Conservation (phyloP, 2,797 vertebrate genomes). For the Halcyon chelicuti region DNA sequence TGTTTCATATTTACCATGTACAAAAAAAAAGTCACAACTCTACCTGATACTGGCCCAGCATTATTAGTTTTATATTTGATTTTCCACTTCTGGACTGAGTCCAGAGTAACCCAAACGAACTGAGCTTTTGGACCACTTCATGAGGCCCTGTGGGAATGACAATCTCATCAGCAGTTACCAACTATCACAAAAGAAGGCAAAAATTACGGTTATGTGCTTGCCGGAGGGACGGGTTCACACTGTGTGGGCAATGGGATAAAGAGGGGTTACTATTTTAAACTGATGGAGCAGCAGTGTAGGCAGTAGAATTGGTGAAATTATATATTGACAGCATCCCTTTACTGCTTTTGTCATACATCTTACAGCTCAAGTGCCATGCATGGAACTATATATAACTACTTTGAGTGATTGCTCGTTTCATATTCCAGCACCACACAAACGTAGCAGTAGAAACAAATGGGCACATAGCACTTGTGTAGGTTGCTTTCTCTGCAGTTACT, state of each 20-base stretch:
- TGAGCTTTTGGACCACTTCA: background rate
- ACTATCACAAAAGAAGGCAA: background rate
- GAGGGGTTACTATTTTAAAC: slow-evolving; percentile 38
- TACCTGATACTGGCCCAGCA: background rate
- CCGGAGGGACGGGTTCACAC: background rate
- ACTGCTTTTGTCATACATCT: background rate
- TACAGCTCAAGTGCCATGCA: background rate
- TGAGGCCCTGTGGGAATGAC: accelerated
- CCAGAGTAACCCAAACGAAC: background rate
- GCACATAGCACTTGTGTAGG: background rate
- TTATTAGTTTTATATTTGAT: background rate
- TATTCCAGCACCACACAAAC: background rate
- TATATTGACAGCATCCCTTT: background rate
- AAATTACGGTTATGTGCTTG: background rate
- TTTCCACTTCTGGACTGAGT: background rate
- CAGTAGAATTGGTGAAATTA: background rate
- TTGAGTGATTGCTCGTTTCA: background rate
- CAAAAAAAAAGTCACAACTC: background rate
- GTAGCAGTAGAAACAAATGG: background rate
- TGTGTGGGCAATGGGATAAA: background rate
- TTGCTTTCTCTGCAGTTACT: background rate
- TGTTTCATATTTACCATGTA: background rate
- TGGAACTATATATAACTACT: background rate
- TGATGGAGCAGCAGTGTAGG: background rate
- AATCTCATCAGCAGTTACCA: background rate